phyloP scores from a whole-genome alignment of 2,113 vertebrate species.

The Astur gentilis region DNA sequence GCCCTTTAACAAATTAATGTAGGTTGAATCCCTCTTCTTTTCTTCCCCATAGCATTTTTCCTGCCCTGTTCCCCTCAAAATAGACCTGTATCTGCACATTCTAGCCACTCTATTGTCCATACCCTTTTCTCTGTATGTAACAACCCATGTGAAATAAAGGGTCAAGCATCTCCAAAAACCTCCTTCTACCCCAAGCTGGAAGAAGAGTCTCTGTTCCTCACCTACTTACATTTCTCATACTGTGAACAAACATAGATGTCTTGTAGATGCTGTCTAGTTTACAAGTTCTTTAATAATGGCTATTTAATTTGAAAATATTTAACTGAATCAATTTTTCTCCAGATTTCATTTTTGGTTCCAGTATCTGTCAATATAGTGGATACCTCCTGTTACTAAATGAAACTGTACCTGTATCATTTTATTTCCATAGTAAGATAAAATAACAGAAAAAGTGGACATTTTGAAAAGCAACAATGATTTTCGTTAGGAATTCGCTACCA shows the following conservation, averaged over 20 bases:
- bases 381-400: background rate
- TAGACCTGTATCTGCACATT: background rate
- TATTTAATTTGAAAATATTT: background rate
- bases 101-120: background rate
- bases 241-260: background rate
- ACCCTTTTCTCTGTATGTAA: background rate
- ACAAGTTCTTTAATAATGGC: background rate
- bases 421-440: rapidly evolving
- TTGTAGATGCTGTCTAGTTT: background rate
- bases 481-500: background rate
- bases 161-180: background rate
- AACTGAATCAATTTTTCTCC: background rate
- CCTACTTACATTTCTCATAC: background rate
- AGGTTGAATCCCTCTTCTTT: background rate
- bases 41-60: background rate
- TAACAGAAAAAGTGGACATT: background rate
- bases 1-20: background rate
- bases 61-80: background rate
- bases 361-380: background rate
- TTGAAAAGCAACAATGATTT: background rate
- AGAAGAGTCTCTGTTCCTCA: background rate
- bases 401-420: background rate
- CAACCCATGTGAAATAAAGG: background rate
- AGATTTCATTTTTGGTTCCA: background rate
- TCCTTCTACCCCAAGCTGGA: background rate